Percentiles rank a stretch among this genome's conserved stretches.
Evolutionary conservation across 2,797 vertebrate genomes (phyloP).

Genomic region (Clamator glandarius): DNA sequence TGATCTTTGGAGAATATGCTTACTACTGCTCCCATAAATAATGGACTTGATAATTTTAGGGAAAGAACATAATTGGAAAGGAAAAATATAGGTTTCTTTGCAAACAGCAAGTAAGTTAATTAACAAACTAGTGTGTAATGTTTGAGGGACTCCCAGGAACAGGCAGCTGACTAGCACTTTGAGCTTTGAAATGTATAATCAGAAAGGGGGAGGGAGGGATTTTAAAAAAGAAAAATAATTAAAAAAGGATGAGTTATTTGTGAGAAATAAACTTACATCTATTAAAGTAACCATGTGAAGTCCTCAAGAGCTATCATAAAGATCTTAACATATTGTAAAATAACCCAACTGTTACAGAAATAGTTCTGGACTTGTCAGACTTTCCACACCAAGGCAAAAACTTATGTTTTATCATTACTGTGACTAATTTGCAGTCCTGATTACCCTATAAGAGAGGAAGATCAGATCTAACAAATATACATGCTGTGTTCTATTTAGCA

Average conservation of each 20-base stretch:
- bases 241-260: background rate
- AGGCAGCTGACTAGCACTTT: accelerated
- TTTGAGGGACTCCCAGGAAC: background rate
- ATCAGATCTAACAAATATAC: background rate
- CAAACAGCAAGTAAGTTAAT: background rate
- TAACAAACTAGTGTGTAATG: background rate
- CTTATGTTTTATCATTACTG: background rate
- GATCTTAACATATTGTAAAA: background rate
- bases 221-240: no score
- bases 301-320: background rate
- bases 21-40: background rate
- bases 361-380: background rate
- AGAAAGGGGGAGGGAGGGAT: background rate
- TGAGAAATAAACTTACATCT: background rate
- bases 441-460: background rate
- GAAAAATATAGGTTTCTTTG: background rate
- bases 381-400: background rate
- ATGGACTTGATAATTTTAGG: background rate
- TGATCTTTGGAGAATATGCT: background rate
- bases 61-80: background rate
- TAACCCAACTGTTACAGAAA: background rate
- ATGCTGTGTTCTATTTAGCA: background rate
- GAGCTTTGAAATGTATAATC: background rate
- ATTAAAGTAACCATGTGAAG: background rate
- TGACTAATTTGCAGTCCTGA: background rate